These are phyloP conservation scores for Grammomys dolichurus DNA, from an alignment of 2,113 vertebrate species.

Conservation along the genomic window DNA sequence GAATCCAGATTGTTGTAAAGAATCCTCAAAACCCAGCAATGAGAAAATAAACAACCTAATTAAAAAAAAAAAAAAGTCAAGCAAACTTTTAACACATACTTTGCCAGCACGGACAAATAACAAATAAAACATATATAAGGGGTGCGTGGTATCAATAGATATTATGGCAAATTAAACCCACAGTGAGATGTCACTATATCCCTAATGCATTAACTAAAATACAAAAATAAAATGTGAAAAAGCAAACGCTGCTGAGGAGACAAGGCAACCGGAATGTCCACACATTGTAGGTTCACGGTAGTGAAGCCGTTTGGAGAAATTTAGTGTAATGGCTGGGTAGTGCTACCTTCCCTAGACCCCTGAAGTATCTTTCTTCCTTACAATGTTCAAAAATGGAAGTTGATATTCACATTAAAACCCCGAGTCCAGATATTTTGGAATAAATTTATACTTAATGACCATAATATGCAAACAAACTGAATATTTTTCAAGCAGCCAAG, in stretches of 20 bases:
- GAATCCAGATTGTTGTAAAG: neutral
- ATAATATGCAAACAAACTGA: neutral
- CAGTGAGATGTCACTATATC: neutral
- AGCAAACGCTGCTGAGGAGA: neutral
- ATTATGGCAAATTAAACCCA: neutral
- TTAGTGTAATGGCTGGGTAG: neutral
- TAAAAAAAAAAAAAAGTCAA: neutral
- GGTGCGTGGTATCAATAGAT: neutral
- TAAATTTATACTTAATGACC: neutral
- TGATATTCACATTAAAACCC: neutral
- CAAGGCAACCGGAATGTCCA: neutral
- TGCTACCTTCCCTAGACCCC: neutral
- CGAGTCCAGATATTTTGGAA: neutral
- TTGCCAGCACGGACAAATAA: neutral
- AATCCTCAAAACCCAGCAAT: neutral
- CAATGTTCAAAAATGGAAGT: neutral
- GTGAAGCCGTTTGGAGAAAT: too few relatives aligned
- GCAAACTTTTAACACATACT: neutral
- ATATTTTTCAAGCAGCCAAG: neutral
- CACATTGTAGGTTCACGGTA: neutral
- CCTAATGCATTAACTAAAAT: neutral
- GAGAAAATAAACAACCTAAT: constrained; percentile 25
- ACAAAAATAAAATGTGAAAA: neutral
- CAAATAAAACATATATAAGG: neutral
- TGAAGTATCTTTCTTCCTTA: neutral